Evolutionary conservation across 2,113 vertebrate genomes (phyloP), one percentile per base, ranked within the genome.

Genomic region (Oplegnathus fasciatus): DNA sequence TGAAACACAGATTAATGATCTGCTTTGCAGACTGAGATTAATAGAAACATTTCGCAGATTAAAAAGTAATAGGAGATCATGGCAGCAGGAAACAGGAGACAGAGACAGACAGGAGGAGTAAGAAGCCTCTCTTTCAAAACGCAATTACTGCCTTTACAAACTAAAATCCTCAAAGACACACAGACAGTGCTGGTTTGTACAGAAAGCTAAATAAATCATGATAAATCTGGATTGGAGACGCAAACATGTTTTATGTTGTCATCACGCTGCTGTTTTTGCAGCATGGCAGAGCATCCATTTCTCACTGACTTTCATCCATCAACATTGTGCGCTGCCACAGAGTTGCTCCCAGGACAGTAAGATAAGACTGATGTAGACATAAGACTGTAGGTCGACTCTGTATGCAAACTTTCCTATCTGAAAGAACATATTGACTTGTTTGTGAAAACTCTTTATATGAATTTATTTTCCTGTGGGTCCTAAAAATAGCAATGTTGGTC

Each of bases 1-100:
- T 24, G 18, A 70, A 78, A 75, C 40, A 26, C 34, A 74, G 78
- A 90, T 66, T 20, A 76, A 84, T 83, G 83, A 78, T 62, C 46
- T 34, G 58, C 9, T 71, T 52, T 50, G 55, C 57, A 54, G 28
- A 17, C 42, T n/a, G 22, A 60, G 67, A 86, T 86, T 46, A 78
- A 78, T 65, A 50, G 18, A 74, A 30, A 44, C 22, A 28, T 60
- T 60, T 61, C 14, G 58, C 60, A 57, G 37, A 82, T 79, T 72
- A 83, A 58, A 82, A 64, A 72, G 34, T n/a, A 6, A 61, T 8
- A 10, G 28, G 32, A 28, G n/a, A 72, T 62, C 40, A 67, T 22
- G 48, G 26, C 37, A 74, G 28, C 20, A 64, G 30, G 20, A 60
- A 26, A 71, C 8, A 37, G 17, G 24, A 71, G 37, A 26, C 9